Base-by-base conservation (phyloP, 2,888 invertebrate species). In the Mactromeris polynyma region DNA sequence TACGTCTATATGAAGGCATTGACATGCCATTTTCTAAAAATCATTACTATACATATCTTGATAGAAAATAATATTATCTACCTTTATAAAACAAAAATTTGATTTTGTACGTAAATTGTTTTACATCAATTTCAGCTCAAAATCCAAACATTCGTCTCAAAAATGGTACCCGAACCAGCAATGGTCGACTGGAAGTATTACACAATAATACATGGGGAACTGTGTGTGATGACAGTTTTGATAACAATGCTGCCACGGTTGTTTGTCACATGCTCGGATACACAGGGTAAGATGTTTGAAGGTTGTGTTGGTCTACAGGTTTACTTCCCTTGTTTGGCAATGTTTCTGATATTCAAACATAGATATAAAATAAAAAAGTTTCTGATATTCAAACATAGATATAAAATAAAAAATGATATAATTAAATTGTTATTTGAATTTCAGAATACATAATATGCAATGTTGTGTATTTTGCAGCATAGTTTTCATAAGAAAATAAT, bases 151-250 rank as follows among this genome's bases (percentile, higher is more conserved):
- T 90, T 58, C 83, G 87, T 38, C 81, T 91, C 6, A 58, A 73
- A 3, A 91, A 91, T 79, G 91, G 91, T 42, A 86, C 89, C 1
- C 31, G 91, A 31, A 64, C 17, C 46, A 87, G 86, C 46, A 64
- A 89, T 26, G 91, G 92, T 73, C 81, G 92, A 19, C 31, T 92
- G 51, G 91, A 92, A 69, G 86, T 92, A 0, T 85, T 83, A 14
- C 87, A 90, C 51, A 91, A 89, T 82, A 88, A 86, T 64, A 84
- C 84, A 21, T 92, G 92, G 92, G 92, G 92, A 2, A 92, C 92
- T 33, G 91, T 92, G 11, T 91, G 91, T 85, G 91, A 91, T 85
- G 91, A 91, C 73, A 87, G 58, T 40, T 91, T 91, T 42, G 91
- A 90, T 54, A 87, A 82, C 42, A 88, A 89, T 21, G 92, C 91